These are phyloP conservation scores for Psammodynastes pulverulentus DNA, from an alignment of 2,113 vertebrate genomes.

Conservation along the genomic window DNA sequence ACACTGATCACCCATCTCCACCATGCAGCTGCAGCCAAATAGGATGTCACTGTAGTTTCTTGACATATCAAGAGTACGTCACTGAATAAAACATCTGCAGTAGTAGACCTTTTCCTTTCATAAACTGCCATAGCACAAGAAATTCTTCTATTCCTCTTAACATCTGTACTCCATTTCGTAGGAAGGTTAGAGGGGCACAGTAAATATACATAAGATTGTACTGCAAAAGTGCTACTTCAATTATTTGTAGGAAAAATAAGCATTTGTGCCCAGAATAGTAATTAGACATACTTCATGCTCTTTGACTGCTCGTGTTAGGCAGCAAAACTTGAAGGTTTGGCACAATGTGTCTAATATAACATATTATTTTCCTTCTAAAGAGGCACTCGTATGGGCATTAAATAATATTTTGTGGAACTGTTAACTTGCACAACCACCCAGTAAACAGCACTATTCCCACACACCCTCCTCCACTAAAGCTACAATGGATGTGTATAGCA, in stretches of 20 bases:
- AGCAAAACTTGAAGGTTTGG: constrained; percentile 43
- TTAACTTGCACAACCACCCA: constrained; percentile 52
- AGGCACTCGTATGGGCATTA: constrained; percentile 59
- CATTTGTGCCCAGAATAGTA: background rate
- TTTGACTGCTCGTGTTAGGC: constrained; percentile 39
- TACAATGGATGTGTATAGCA: constrained; percentile 60
- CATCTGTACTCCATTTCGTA: background rate
- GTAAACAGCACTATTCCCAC: constrained; percentile 35
- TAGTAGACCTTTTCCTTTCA: background rate
- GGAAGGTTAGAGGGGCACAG: background rate
- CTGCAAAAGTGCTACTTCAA: background rate
- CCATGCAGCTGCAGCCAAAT: background rate
- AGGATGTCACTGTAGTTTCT: background rate
- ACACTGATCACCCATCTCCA: background rate
- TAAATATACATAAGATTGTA: background rate
- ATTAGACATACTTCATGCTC: constrained; percentile 19
- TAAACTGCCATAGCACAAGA: background rate
- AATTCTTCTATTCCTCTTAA: background rate
- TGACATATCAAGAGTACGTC: background rate
- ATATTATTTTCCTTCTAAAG: constrained; percentile 59
- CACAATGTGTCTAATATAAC: constrained; percentile 46
- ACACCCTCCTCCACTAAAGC: constrained; percentile 32
- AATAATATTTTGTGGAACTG: constrained; percentile 45
- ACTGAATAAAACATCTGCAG: background rate
- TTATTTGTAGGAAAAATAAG: background rate